Conservation (phyloP, 2,888 invertebrate species). For the Pristionchus arcanus region DNA sequence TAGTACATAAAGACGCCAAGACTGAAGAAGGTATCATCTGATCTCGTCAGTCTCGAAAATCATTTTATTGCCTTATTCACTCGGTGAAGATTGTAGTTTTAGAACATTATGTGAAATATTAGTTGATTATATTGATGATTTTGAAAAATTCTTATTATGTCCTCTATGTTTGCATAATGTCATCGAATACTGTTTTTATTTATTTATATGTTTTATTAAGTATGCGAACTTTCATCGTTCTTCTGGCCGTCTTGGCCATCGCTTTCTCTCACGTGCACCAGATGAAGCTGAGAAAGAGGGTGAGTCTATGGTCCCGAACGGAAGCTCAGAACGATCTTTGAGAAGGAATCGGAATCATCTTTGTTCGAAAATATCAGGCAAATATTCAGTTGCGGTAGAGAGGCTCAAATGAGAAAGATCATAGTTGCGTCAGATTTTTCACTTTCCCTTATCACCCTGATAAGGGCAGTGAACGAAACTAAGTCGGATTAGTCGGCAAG, state of each 20-base stretch:
- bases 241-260: background rate
- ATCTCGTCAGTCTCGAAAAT: background rate
- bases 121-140: background rate
- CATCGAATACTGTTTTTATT: too few relatives aligned
- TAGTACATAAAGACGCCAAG: background rate
- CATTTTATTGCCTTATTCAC: background rate
- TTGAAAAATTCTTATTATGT: background rate
- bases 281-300: slow-evolving; percentile 32
- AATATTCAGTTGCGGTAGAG: background rate
- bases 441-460: too few relatives aligned
- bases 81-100: background rate
- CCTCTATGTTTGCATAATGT: background rate
- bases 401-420: background rate
- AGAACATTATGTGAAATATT: background rate
- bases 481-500: too few relatives aligned
- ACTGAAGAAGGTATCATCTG: background rate
- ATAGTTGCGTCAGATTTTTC: too few relatives aligned
- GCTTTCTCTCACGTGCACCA: background rate
- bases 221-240: background rate
- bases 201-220: background rate
- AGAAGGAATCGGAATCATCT: too few relatives aligned
- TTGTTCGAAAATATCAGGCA: too few relatives aligned
- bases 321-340: too few relatives aligned
- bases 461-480: too few relatives aligned
- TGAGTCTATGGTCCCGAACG: background rate